Evolutionary conservation across 2,888 invertebrate species (phyloP).

Genomic region (Parnassius mnemosyne): DNA sequence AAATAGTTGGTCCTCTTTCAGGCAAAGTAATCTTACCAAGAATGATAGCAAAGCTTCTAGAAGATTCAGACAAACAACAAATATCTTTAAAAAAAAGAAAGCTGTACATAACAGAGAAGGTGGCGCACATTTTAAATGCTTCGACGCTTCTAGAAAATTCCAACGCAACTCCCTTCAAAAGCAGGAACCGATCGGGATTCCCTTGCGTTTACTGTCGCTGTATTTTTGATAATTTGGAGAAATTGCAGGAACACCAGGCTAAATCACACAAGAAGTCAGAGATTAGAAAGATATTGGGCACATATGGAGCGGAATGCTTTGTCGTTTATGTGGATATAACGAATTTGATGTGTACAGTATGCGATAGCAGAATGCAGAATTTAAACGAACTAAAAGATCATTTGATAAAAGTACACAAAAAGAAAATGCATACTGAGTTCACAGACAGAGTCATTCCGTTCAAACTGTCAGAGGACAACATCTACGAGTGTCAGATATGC

Average conservation of each 20-base stretch:
- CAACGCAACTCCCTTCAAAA: constrained; percentile 59
- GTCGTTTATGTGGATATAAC: constrained; percentile 64
- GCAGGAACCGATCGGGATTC: constrained; percentile 54
- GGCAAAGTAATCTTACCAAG: constrained; percentile 45
- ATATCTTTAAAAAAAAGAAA: constrained; percentile 27
- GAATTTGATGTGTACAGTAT: constrained; percentile 54
- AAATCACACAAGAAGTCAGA: constrained; percentile 44
- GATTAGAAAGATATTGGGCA: constrained; percentile 43
- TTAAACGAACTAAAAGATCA: constrained; percentile 56
- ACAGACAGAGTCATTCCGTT: constrained; percentile 63
- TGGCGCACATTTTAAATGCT: constrained; percentile 52
- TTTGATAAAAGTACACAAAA: constrained; percentile 51
- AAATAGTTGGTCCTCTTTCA: constrained; percentile 31
- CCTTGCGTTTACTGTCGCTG: constrained; percentile 66
- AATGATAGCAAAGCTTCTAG: constrained; percentile 38
- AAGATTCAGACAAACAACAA: constrained; percentile 22
- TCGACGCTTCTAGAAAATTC: constrained; percentile 51
- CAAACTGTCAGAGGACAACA: constrained; percentile 45
- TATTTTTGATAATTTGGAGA: constrained; percentile 48
- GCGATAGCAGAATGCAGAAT: constrained; percentile 39
- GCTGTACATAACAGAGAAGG: constrained; percentile 51
- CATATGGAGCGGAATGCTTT: constrained; percentile 54
- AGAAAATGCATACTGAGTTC: constrained; percentile 48
- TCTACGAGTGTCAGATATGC: constrained; percentile 60
- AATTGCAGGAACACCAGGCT: constrained; percentile 45